Conservation (phyloP, 2,113 vertebrate genomes). For the Aramus guarauna region DNA sequence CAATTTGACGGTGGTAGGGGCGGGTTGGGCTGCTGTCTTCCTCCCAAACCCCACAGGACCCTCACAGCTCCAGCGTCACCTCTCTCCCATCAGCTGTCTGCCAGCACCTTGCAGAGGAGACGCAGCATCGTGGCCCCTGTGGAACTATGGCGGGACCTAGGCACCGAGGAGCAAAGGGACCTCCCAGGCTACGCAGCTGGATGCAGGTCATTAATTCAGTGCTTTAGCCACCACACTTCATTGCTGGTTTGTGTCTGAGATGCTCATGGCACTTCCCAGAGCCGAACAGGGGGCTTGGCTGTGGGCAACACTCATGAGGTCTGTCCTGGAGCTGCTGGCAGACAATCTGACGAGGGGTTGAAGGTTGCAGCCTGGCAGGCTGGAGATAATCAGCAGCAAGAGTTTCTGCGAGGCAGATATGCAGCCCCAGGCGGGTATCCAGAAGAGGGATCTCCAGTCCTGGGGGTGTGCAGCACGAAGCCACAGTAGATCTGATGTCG, state of each 20-base stretch:
- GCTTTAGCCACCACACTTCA: neutral
- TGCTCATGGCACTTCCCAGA: neutral
- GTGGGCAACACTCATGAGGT: neutral
- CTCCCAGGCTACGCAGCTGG: neutral
- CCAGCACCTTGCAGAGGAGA: neutral
- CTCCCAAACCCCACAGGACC: accelerated
- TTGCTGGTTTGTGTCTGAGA: neutral
- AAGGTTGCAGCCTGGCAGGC: neutral
- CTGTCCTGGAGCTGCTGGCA: neutral
- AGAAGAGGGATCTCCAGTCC: neutral
- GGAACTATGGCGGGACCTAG: neutral
- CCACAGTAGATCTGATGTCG: neutral
- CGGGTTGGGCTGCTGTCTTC: neutral
- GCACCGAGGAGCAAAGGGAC: accelerated
- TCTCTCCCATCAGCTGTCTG: neutral
- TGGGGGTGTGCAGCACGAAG: neutral
- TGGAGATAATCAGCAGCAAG: neutral
- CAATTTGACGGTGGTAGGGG: neutral
- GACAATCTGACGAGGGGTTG: accelerated
- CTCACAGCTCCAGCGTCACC: neutral
- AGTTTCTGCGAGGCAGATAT: neutral
- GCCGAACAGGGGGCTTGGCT: neutral
- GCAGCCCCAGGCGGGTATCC: accelerated
- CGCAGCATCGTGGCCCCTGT: neutral
- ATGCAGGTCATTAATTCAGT: neutral